These are phyloP conservation scores for Pygoscelis antarcticus DNA, from an alignment of 2,113 vertebrate genomes.

Conservation along the genomic window DNA sequence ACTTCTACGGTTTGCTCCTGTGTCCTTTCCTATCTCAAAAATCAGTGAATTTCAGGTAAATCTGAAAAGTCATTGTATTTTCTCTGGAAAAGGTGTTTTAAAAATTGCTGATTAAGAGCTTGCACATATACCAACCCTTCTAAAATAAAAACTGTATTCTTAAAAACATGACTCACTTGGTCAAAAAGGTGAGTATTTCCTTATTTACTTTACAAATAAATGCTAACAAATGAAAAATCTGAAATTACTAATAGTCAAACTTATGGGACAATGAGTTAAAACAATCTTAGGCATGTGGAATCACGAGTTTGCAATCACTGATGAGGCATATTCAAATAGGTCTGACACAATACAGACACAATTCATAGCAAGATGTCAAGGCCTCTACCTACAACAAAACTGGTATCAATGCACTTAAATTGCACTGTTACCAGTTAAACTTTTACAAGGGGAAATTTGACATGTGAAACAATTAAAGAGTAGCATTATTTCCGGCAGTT, in stretches of 20 bases:
- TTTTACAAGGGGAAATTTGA: background rate
- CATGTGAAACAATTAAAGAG: background rate
- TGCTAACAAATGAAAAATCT: background rate
- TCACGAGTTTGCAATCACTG: background rate
- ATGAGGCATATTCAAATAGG: background rate
- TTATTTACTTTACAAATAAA: background rate
- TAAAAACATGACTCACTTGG: background rate
- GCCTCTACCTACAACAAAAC: background rate
- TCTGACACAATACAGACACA: background rate
- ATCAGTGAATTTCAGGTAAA: background rate
- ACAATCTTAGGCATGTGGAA: background rate
- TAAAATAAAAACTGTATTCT: background rate
- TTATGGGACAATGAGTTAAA: background rate
- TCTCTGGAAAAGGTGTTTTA: background rate
- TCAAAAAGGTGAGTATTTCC: background rate
- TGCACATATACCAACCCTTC: background rate
- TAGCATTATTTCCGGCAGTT: background rate
- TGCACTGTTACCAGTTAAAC: background rate
- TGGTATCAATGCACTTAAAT: background rate
- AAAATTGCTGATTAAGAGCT: background rate
- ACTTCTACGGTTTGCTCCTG: background rate
- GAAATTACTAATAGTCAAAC: background rate
- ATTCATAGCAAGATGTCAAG: background rate
- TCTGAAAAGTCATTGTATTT: background rate
- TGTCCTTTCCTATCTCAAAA: background rate